These are phyloP conservation scores for Aleiodes leptofemur DNA, from an alignment of 2,888 invertebrate species.

Conservation along the genomic window DNA sequence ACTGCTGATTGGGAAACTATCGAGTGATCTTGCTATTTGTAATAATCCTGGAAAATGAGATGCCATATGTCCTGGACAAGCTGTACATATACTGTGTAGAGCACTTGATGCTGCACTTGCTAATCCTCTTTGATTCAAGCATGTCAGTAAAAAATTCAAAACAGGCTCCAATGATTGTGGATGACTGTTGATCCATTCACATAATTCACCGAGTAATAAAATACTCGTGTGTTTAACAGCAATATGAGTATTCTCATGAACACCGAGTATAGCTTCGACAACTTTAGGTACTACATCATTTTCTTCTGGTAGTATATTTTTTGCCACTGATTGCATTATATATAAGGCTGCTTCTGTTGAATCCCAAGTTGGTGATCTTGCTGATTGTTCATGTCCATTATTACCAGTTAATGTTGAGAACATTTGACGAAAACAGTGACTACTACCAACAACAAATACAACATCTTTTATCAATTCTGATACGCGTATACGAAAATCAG, in stretches of 20 bases:
- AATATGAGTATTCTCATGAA: constrained; percentile 88
- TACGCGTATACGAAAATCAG: constrained; percentile 89
- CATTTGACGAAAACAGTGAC: constrained; percentile 94
- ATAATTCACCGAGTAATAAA: constrained; percentile 90
- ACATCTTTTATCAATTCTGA: constrained; percentile 97
- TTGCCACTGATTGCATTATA: constrained; percentile 96
- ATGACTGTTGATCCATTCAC: constrained; percentile 96
- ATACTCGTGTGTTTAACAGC: constrained; percentile 94
- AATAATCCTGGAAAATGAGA: constrained; percentile 85
- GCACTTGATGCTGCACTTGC: constrained; percentile 89
- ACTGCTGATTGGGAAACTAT: constrained; percentile 84
- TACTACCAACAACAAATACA: constrained; percentile 96
- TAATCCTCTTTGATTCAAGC: constrained; percentile 84
- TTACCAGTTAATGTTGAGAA: constrained; percentile 81
- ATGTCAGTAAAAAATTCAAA: constrained; percentile 86
- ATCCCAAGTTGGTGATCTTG: constrained; percentile 90
- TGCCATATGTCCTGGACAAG: constrained; percentile 87
- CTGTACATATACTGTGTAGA: constrained; percentile 89
- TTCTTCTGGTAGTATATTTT: constrained; percentile 94
- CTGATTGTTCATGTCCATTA: constrained; percentile 62
- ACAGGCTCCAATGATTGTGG: constrained; percentile 88
- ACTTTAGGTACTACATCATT: constrained; percentile 95
- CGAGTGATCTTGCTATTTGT: constrained; percentile 84
- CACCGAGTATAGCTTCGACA: constrained; percentile 90
- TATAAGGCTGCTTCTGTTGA: constrained; percentile 95